Evolutionary conservation across 1,140 invertebrate species (phyloP).

Genomic region (Drosophila tani): DNA sequence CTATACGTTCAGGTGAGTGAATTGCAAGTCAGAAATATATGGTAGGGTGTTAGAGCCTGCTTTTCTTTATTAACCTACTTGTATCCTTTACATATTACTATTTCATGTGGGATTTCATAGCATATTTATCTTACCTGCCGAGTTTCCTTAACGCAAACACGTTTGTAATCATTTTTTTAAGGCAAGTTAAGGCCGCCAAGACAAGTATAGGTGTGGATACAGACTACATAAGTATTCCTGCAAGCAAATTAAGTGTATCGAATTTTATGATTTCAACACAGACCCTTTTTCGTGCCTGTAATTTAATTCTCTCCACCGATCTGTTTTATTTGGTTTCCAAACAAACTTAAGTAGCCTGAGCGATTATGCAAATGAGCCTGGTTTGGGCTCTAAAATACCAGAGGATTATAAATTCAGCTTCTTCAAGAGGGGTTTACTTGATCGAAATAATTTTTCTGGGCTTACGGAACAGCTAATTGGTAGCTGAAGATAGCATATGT

Average conservation of each 20-base stretch:
- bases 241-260: constrained; percentile 44
- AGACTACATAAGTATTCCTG: constrained; percentile 15
- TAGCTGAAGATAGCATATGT: not conserved
- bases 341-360: not conserved
- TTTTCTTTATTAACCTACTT: constrained; percentile 4
- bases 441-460: not conserved
- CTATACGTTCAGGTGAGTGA: not conserved
- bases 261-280: constrained; percentile 48
- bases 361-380: constrained; percentile 40
- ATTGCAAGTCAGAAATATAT: not conserved
- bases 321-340: constrained; percentile 22
- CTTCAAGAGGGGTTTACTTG: not conserved
- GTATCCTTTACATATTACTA: constrained; percentile 5
- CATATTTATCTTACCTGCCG: not conserved
- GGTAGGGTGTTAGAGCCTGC: not conserved
- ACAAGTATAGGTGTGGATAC: not conserved
- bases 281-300: constrained; percentile 39
- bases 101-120: constrained; percentile 10
- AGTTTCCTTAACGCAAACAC: constrained; percentile 1
- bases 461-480: not conserved
- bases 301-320: constrained; percentile 32
- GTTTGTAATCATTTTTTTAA: constrained; percentile 4
- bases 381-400: not conserved
- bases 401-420: constrained; percentile 18
- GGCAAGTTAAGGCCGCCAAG: constrained; percentile 1